phyloP scores from a whole-genome alignment of 1,140 invertebrate genomes.

The Drosophila bocki region DNA sequence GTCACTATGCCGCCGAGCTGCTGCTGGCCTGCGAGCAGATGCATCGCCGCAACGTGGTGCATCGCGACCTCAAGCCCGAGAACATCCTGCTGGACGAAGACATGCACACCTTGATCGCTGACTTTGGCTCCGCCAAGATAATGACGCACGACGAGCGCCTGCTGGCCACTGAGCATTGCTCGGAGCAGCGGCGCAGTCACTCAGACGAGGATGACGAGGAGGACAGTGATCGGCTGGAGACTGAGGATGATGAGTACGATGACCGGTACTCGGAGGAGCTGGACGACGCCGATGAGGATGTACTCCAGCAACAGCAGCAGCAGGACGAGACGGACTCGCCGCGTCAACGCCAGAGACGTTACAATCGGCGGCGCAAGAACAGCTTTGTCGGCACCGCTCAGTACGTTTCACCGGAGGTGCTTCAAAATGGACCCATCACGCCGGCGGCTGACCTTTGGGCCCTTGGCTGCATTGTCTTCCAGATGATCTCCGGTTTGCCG shows the following conservation, averaged over 20 bases:
- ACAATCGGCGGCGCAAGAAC: conserved; percentile 87
- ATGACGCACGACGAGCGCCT: conserved; percentile 85
- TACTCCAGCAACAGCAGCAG: conserved; percentile 23
- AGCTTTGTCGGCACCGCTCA: conserved; percentile 99
- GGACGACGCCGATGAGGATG: conserved; percentile 47
- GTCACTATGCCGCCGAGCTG: conserved; percentile 97
- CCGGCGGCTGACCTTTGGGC: conserved; percentile 98
- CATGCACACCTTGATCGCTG: conserved; percentile 98
- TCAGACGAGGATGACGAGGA: conserved; percentile 77
- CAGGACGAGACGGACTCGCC: conserved; percentile 57
- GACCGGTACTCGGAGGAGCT: conserved; percentile 47
- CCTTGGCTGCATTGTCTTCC: conserved; percentile 98
- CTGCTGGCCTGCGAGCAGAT: conserved; percentile 96
- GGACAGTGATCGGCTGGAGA: conserved; percentile 60
- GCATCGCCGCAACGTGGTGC: conserved; percentile 95
- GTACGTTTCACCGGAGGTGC: conserved; percentile 98
- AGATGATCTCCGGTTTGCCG: conserved; percentile 97
- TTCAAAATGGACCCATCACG: conserved; percentile 92
- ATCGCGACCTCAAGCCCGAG: conserved; percentile 96
- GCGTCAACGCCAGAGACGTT: conserved; percentile 35
- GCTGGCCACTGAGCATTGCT: conserved; percentile 49
- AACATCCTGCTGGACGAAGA: conserved; percentile 96
- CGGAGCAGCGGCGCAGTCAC: conserved; percentile 44
- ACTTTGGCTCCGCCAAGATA: conserved; percentile 98
- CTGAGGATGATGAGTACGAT: conserved; percentile 64